Base-by-base conservation (phyloP, 2,797 vertebrate genomes). In the Capromys pilorides region DNA sequence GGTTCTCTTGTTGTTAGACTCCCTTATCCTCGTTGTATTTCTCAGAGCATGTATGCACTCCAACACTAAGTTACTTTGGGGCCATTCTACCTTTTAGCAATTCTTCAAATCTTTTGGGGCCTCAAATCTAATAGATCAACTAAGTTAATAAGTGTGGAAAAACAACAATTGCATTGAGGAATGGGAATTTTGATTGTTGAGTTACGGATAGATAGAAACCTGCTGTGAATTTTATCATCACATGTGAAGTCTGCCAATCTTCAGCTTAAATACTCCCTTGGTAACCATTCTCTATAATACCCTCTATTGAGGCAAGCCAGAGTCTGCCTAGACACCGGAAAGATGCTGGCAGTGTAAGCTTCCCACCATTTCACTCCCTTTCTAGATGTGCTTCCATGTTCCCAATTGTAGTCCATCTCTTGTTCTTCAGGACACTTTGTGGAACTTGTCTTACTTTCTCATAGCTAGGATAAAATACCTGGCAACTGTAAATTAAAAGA, bases 51-150 rank as follows among this genome's bases (percentile, higher is more conserved):
- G 24, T 22, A n/a, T 66, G 19, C 93, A 81, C 77, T 18, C 41
- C 24, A 66, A 75, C 19, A 81, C 28, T 77, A 22, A 71, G 10
- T n/a, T 81, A 49, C 22, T 31, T 31, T 51, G 87, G 54, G 24
- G 36, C 83, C 80, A 33, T 61, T 57, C 26, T 89, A 31, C 49
- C 19, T 2, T 83, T 86, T 95, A 51, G 49, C 8, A 86, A 51
- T 88, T 91, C 24, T 86, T 79, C 75, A 88, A 82, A 66, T 66
- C 16, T 26, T 69, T 95, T 94, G 26, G 66, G 75, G 1, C n/a
- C 80, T 75, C 49, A 22, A 61, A 85, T 91, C 10, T 84, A 73
- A 94, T 22, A 90, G 21, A 62, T 49, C 57, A 79, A 61, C 22
- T 85, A 14, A 19, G 91, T 82, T 85, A 49, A 49, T 73, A 94